A percentile compares a stretch with the other conserved stretches of the same genome.
Conservation (phyloP, 2,797 vertebrate species). For the Trachurus trachurus region DNA sequence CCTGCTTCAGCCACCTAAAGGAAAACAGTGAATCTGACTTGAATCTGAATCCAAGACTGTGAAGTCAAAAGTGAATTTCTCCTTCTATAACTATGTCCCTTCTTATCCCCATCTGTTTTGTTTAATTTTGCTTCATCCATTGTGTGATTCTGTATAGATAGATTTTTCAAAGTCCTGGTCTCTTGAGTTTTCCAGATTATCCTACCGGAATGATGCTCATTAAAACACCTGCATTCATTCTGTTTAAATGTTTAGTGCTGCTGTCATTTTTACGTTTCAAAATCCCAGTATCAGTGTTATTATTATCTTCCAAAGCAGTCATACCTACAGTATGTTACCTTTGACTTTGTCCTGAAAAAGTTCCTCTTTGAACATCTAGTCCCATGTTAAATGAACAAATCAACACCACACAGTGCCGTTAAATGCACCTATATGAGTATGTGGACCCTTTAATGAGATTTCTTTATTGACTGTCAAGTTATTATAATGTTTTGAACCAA, state of each 20-base stretch:
- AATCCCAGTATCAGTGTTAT: neutral
- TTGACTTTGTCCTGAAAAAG: neutral
- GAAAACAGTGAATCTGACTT: neutral
- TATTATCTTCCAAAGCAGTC: neutral
- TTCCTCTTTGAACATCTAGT: neutral
- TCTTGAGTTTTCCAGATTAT: neutral
- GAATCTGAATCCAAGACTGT: neutral
- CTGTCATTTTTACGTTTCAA: too few species aligned
- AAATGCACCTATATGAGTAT: neutral
- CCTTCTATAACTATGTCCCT: neutral
- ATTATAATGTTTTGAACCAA: too few species aligned
- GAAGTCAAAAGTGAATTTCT: neutral
- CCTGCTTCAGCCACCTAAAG: neutral
- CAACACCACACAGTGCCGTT: neutral
- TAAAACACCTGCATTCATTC: too few species aligned
- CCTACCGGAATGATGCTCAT: neutral
- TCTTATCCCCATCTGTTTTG: neutral
- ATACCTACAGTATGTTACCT: too few species aligned
- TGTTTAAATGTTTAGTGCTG: too few species aligned
- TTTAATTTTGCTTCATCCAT: too few species aligned
- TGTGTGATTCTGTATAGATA: neutral
- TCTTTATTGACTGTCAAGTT: neutral
- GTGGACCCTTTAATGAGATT: neutral
- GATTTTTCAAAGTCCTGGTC: neutral
- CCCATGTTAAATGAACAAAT: neutral